Conservation (phyloP, 2,113 vertebrate genomes). For the Ictalurus punctatus region DNA sequence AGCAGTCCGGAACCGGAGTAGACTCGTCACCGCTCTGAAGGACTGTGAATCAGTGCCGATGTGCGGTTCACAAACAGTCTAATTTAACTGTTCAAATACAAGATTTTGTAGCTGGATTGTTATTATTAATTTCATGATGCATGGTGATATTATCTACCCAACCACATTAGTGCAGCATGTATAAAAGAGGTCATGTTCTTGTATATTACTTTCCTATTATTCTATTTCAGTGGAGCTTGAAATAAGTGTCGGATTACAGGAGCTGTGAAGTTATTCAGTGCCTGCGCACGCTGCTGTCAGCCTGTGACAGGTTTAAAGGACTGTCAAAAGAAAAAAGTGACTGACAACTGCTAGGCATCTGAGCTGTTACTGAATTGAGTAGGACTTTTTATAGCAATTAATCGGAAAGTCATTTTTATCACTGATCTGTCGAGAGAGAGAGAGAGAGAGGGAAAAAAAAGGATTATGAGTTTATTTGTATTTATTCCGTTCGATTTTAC, state of each 20-base stretch:
- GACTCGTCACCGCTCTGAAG: neutral
- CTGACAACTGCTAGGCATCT: neutral
- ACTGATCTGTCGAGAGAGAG: neutral
- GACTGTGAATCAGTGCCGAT: neutral
- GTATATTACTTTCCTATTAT: slow-evolving; percentile 6
- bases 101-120: neutral
- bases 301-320: slow-evolving; percentile 13
- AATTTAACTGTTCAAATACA: neutral
- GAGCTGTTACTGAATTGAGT: neutral
- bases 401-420: neutral
- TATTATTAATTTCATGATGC: neutral
- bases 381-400: slow-evolving; percentile 9
- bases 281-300: slow-evolving; percentile 2
- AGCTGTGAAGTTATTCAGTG: slow-evolving; percentile 42
- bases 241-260: neutral
- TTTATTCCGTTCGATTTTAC: neutral
- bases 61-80: neutral
- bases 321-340: neutral
- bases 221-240: slow-evolving; percentile 12
- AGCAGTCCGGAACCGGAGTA: neutral
- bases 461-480: neutral
- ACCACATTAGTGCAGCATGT: slow-evolving; percentile 1
- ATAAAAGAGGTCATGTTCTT: neutral
- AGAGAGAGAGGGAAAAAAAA: too few relatives aligned
- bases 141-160: neutral